Percentiles rank a stretch among this genome's conserved stretches.
Conservation (phyloP, 2,113 vertebrate genomes). For the Malurus melanocephalus region DNA sequence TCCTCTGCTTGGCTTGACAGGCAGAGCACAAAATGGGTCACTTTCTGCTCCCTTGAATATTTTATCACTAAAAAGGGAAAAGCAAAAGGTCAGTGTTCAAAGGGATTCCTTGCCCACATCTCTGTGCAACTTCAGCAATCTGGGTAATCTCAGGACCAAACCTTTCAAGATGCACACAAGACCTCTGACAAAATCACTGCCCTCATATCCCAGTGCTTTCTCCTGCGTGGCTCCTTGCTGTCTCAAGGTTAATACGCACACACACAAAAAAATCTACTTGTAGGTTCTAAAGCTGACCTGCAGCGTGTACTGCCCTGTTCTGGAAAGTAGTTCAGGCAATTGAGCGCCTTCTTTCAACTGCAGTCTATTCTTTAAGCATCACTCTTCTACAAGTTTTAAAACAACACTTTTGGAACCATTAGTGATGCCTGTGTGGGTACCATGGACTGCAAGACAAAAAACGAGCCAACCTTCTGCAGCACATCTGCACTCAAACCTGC, state of each 20-base stretch:
- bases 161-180: not conserved
- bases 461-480: not conserved
- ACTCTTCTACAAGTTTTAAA: not conserved
- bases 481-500: not conserved
- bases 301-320: not conserved
- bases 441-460: not conserved
- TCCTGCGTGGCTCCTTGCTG: not conserved
- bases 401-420: not conserved
- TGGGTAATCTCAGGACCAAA: constrained; percentile 14
- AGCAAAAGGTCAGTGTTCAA: constrained; percentile 27
- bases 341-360: not conserved
- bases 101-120: not conserved
- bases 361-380: not conserved
- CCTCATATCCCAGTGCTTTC: not conserved
- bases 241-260: not conserved
- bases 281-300: not conserved
- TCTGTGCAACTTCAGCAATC: not conserved
- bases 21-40: constrained; percentile 9
- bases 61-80: constrained; percentile 30
- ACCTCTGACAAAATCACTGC: constrained; percentile 8
- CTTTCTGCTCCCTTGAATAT: constrained; percentile 30
- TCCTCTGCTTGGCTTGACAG: not conserved
- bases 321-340: constrained; percentile 2
- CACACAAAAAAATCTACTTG: not conserved
- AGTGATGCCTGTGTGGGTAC: not conserved